phyloP scores from a whole-genome alignment of 2,888 invertebrate genomes.

The Phlogophora meticulosa region DNA sequence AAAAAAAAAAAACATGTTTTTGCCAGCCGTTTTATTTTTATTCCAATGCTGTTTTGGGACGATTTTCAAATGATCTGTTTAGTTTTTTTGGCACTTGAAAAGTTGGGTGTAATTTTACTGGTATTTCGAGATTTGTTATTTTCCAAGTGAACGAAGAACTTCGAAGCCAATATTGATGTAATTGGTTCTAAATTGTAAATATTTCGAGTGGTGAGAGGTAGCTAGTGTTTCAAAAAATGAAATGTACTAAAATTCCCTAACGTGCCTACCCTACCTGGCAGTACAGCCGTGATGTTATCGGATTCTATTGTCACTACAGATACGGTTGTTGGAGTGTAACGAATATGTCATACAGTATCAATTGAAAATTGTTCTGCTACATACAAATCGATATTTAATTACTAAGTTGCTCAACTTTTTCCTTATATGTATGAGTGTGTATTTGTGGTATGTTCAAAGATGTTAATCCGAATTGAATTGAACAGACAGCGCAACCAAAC shows the following conservation, averaged over 20 bases:
- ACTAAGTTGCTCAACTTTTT: slow-evolving; percentile 66
- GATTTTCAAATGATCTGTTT: slow-evolving; percentile 52
- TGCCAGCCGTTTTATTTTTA: slow-evolving; percentile 45
- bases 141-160: no score
- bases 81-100: neutral
- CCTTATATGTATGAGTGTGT: slow-evolving; percentile 58
- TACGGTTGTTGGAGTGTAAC: neutral
- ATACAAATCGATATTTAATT: slow-evolving; percentile 28
- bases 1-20: slow-evolving; percentile 20
- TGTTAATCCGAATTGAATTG: slow-evolving; percentile 55
- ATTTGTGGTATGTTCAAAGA: slow-evolving; percentile 44
- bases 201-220: neutral
- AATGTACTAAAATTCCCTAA: no score
- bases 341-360: neutral
- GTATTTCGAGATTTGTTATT: no score
- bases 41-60: slow-evolving; percentile 17
- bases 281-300: no score
- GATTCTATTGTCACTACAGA: no score
- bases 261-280: neutral
- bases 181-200: slow-evolving; percentile 4
- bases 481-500: slow-evolving; percentile 7
- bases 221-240: no score
- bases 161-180: neutral
- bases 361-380: slow-evolving; percentile 58
- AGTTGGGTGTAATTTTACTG: neutral